Percentiles rank a stretch among this genome's conserved stretches.
phyloP scores from a whole-genome alignment of 2,888 invertebrate genomes.

The Pyrochroa serraticornis region DNA sequence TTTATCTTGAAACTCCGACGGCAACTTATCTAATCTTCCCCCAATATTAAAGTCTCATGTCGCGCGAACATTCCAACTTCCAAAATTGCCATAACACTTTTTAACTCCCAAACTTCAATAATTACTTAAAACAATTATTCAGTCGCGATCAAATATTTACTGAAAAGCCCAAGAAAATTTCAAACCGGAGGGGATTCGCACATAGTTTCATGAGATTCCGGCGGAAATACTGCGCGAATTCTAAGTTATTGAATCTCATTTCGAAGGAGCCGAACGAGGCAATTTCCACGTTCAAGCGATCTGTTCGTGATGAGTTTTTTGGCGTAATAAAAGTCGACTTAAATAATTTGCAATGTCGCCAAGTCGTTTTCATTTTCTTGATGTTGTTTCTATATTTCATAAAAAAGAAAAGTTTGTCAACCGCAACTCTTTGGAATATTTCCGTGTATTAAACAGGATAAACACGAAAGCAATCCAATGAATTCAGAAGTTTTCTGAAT shows the following conservation, averaged over 20 bases:
- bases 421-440: constrained; percentile 3
- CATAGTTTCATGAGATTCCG: constrained; percentile 3
- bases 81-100: too few species aligned
- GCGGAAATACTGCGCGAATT: constrained; percentile 49
- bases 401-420: constrained; percentile 7
- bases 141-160: too few species aligned
- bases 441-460: constrained; percentile 7
- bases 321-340: constrained; percentile 4
- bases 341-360: constrained; percentile 2
- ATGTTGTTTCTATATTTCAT: not conserved
- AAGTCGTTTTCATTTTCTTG: not conserved
- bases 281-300: constrained; percentile 53
- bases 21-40: constrained; percentile 41
- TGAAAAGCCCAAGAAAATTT: too few species aligned
- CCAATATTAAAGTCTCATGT: constrained; percentile 35
- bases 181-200: constrained; percentile 7
- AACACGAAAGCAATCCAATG: constrained; percentile 35
- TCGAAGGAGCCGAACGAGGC: constrained; percentile 49
- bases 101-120: too few species aligned
- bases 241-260: constrained; percentile 56
- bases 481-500: constrained; percentile 42
- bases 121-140: constrained; percentile 21
- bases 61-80: constrained; percentile 5
- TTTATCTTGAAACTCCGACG: constrained; percentile 47
- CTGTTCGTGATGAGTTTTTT: constrained; percentile 41